Evolutionary conservation across 2,888 invertebrate genomes (phyloP), one percentile per base, ranked within the genome.

Genomic region (Archaeoteleia sp.): DNA sequence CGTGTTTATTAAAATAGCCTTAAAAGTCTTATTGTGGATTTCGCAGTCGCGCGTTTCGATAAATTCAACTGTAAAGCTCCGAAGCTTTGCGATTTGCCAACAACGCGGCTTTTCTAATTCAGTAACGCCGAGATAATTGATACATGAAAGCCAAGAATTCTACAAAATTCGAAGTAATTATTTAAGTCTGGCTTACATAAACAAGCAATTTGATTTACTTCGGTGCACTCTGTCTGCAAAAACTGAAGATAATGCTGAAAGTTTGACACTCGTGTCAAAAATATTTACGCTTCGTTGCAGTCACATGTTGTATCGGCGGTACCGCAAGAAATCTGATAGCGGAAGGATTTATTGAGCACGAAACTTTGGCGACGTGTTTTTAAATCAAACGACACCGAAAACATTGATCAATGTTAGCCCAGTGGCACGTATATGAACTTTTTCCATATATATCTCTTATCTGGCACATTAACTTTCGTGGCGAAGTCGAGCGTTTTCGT

Each of bases 1-100:
- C 55, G 66, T 67, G 66, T 67, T 67, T 67, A 67, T 67, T 67
- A 67, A 66, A 67, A 67, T 67, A 60, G 54, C 60, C 55, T 60
- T 60, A 60, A 60, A 67, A 54, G 66, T 67, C 66, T 67, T 67
- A 67, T 60, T 60, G 66, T 49, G 40, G 60, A 67, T 67, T 67
- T 60, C 60, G 46, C 49, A 60, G 60, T 46, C 42, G 42, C 54
- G 45, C 54, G 9, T 58, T 53, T 48, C 60, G 60, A 66, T 66
- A 60, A 60, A 66, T 66, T 60, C 60, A 43, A 14, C 32, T 37
- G 45, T 43, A 32, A 54, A 65, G 53, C 58, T 37, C 48, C n/a
- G 25, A 42, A 49, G 43, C 57, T 51, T 65, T 55, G 53, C 65
- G 40, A 58, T 48, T 35, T 42, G 43, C 45, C 58, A n/a, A 12